Evolutionary conservation across 2,797 vertebrate genomes (phyloP).

Genomic region (Artibeus jamaicensis): DNA sequence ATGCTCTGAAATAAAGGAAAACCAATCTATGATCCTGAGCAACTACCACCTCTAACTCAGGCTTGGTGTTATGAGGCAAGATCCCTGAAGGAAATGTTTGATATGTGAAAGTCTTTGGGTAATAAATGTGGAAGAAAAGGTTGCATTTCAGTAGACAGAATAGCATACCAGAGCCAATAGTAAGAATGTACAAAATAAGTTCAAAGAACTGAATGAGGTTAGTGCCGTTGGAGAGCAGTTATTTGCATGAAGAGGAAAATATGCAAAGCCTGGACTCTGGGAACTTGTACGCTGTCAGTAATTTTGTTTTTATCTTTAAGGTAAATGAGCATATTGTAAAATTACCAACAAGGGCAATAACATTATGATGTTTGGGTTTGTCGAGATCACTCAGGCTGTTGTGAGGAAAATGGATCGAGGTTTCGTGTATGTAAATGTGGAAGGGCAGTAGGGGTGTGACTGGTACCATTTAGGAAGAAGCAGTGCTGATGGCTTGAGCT

Average conservation of each 20-base stretch:
- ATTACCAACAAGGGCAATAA: not conserved
- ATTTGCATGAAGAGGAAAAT: not conserved
- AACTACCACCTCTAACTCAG: not conserved
- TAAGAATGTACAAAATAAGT: not conserved
- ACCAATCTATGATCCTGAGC: not conserved
- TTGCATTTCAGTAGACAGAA: not conserved
- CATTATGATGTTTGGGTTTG: not conserved
- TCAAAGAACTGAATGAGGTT: not conserved
- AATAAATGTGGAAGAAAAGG: not conserved
- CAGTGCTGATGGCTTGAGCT: not conserved
- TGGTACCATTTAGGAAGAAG: not conserved
- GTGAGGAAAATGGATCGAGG: not conserved
- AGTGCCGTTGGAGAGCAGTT: not conserved
- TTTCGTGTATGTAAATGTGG: not conserved
- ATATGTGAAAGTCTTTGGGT: not conserved
- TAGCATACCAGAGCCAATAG: not conserved
- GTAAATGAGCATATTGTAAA: not conserved
- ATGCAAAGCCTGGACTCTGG: not conserved
- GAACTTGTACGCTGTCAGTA: not conserved
- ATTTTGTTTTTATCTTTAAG: not conserved
- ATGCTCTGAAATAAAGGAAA: not conserved
- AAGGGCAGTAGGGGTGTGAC: not conserved
- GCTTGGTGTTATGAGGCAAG: not conserved
- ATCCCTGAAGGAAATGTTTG: not conserved
- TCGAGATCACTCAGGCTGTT: not conserved